phyloP scores from a whole-genome alignment of 2,113 vertebrate species.

The Pimephales promelas region DNA sequence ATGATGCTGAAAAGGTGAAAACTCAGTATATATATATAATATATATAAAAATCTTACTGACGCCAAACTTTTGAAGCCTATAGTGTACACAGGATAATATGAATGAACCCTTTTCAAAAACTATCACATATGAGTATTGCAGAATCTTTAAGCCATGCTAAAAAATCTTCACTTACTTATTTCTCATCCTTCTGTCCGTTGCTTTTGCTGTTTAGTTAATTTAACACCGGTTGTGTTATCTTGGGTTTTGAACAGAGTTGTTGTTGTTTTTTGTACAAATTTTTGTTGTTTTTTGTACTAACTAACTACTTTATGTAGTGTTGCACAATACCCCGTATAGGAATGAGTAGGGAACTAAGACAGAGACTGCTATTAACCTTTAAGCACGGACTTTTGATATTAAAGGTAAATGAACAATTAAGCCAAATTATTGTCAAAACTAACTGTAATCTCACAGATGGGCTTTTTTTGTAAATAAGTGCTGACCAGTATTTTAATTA shows the following conservation, averaged over 20 bases:
- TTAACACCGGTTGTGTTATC: not conserved
- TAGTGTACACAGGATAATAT: not conserved
- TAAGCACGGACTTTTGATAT: conserved; percentile 13
- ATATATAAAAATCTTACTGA: not conserved
- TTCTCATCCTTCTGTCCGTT: not conserved
- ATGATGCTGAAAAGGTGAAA: not conserved
- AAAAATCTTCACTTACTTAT: not conserved
- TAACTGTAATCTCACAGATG: conserved; percentile 38
- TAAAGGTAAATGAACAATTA: conserved; percentile 23
- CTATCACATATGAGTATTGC: not conserved
- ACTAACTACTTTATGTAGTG: conserved; percentile 5
- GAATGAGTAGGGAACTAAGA: conserved; percentile 66
- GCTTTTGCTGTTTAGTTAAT: not conserved
- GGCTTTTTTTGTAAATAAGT: conserved; percentile 26
- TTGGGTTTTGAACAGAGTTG: not conserved
- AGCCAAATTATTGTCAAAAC: conserved; percentile 33
- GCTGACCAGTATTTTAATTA: conserved; percentile 39
- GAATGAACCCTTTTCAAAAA: not conserved
- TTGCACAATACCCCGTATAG: conserved; percentile 57
- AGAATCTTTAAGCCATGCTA: not conserved
- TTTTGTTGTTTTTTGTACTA: conserved; percentile 27
- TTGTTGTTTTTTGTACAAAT: not conserved
- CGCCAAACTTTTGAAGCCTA: not conserved
- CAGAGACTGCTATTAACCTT: conserved; percentile 49
- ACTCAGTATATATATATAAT: no score